Conservation (phyloP, 2,113 vertebrate genomes). For the Cariama cristata region DNA sequence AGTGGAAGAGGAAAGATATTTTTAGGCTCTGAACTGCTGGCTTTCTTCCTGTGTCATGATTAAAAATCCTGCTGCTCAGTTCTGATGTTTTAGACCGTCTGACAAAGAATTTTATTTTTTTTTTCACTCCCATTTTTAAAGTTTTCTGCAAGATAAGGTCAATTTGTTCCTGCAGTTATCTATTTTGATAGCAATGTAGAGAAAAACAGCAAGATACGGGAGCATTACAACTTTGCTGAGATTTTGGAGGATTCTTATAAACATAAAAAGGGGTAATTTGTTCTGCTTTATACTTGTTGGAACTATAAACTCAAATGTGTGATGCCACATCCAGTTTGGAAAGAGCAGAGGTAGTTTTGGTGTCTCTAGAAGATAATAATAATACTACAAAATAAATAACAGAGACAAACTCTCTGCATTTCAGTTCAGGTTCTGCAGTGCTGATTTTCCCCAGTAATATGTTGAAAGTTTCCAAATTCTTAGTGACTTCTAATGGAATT, state of each 20-base stretch:
- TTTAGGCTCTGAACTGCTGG: slow-evolving; percentile 30
- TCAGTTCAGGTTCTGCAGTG: not conserved
- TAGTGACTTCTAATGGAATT: not conserved
- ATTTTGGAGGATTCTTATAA: not conserved
- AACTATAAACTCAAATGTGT: not conserved
- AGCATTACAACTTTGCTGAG: not conserved
- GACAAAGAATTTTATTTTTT: not conserved
- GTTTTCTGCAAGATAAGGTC: not conserved
- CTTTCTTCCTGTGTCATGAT: slow-evolving; percentile 60
- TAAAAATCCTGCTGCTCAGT: slow-evolving; percentile 10
- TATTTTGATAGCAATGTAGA: not conserved
- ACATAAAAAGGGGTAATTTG: not conserved
- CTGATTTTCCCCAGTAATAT: not conserved
- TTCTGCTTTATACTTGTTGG: not conserved
- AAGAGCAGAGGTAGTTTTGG: not conserved
- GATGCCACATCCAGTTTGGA: not conserved
- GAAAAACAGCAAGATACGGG: not conserved
- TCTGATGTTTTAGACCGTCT: slow-evolving; percentile 19
- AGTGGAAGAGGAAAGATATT: slow-evolving; percentile 59
- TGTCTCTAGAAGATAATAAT: not conserved
- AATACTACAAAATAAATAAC: not conserved
- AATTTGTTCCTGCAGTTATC: not conserved
- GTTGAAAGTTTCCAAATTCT: not conserved
- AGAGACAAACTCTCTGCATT: not conserved
- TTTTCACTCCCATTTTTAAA: not conserved